Base-by-base conservation (phyloP, 1,140 invertebrate genomes). In the Amphibalanus amphitrite region DNA sequence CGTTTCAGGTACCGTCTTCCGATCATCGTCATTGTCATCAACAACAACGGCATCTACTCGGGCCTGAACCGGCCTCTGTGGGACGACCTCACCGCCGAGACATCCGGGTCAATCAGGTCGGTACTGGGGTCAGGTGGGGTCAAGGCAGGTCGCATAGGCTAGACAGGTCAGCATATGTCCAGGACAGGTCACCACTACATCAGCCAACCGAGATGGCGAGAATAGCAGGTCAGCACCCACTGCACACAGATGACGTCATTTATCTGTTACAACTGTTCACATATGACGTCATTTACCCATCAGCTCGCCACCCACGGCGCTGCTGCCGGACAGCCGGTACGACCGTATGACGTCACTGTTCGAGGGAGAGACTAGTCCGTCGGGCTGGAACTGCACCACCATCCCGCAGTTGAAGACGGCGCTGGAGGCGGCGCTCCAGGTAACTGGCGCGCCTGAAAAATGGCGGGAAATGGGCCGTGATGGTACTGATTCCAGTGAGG, bases 11-110 rank as follows among this genome's bases (percentile, higher is more conserved):
- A 97, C 80, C 90, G 92, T 74, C 82, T 98, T 70, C 94, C 95
- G 0, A 85, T 98, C 40, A 87, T 94, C 59, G 86, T 96, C 73
- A 84, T 98, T 25, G 89, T 98, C 75, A 86, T 98, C 0, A 98
- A 98, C 81, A 98, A 98, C 82, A 94, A 91, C 80, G 95, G 95
- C 70, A 97, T 97, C 76, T 94, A 93, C 78, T 86, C 87, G 69
- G 94, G 95, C 23, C 82, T 59, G 47, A 23, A 59, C 13, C 6
- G 17, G 47, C 47, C 47, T 8, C 47, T 59, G 13, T 59, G 47
- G 47, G 47, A 59, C 47, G 47, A 59, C 10, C 10, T 59, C 47
- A 59, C 47, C 47, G 47, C 47, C 10, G 47, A 23, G 6, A 1
- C 13, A 1, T 13, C 10, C 13, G 20, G 13, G 70, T 68, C 67